Evolutionary conservation across 2,888 invertebrate genomes (phyloP), one percentile per base, ranked within the genome.

Genomic region (Noctua comes): DNA sequence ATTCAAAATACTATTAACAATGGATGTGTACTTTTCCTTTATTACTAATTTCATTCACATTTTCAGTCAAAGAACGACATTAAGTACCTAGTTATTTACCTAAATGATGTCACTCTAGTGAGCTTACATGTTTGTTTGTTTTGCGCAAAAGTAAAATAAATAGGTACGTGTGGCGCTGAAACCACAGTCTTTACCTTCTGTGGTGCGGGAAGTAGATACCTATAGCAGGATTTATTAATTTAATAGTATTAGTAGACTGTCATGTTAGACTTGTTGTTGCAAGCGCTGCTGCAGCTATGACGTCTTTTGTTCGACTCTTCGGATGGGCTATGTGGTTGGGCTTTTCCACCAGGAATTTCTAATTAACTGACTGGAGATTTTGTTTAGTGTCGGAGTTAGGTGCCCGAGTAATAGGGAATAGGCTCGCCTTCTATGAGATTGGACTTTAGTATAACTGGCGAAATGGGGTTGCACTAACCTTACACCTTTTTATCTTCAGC

Each of bases 261-360:
- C 13, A 2, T 24, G 36, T 40, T 24, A n/a, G n/a, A 2, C 57
- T n/a, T 13, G n/a, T n/a, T 0, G n/a, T 1, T 1, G 57, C 0
- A n/a, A 13, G 0, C n/a, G 57, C 13, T 57, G 57, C n/a, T n/a
- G 57, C 10, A 57, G n/a, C 57, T 6, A n/a, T 57, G 57, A 57
- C n/a, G 13, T n/a, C n/a, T 5, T 57, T 57, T n/a, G 13, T 5
- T 57, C 5, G 13, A n/a, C 11, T n/a, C n/a, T 11, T n/a, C 0
- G 11, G 57, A n/a, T 5, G n/a, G n/a, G 5, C 11, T 5, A n/a
- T 5, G 11, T n/a, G 11, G 1, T 24, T n/a, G n/a, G n/a, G 57
- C 57, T 57, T 11, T 57, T n/a, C 2, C 57, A n/a, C 13, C n/a
- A 13, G 8, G 21, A 24, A 5, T 57, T n/a, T 57, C 0, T n/a